Conservation (phyloP, 2,888 invertebrate genomes). For the Cancer borealis region DNA sequence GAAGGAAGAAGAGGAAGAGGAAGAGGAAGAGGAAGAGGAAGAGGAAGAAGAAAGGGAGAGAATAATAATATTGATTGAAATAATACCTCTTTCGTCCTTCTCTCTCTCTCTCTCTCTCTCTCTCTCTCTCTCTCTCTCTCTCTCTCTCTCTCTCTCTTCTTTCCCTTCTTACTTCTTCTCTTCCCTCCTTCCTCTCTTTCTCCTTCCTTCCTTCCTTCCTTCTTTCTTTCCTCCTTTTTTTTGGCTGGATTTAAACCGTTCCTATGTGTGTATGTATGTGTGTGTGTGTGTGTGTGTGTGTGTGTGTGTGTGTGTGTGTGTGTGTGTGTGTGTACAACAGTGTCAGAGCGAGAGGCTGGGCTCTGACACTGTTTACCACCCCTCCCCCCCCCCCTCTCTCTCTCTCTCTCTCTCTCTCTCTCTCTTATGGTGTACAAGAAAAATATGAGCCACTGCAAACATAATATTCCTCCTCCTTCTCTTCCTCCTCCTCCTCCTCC, state of each 20-base stretch:
- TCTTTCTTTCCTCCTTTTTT: background rate
- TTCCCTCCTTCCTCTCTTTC: background rate
- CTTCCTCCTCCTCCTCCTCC: too few relatives aligned
- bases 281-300: background rate
- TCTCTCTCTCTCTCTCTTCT: too few relatives aligned
- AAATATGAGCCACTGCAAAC: background rate
- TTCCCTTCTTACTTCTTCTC: background rate
- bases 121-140: too few relatives aligned
- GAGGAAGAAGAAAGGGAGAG: background rate
- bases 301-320: slow-evolving; percentile 33
- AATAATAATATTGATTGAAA: slow-evolving; percentile 2
- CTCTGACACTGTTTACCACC: background rate
- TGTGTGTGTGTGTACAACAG: slow-evolving; percentile 6
- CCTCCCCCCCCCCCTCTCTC: background rate
- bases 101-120: too few relatives aligned
- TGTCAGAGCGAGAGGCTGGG: slow-evolving; percentile 17
- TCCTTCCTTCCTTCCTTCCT: slow-evolving; percentile 10
- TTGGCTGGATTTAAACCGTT: background rate
- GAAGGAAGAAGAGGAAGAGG: background rate
- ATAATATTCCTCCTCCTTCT: too few relatives aligned
- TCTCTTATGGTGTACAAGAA: background rate
- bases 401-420: slow-evolving; percentile 32
- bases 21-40: background rate
- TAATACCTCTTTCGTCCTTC: background rate
- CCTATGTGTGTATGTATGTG: too few relatives aligned